A percentile compares a stretch with the other conserved stretches of the same genome.
phyloP scores from a whole-genome alignment of 2,888 invertebrate species.

The Melikaiella ostensackeni region DNA sequence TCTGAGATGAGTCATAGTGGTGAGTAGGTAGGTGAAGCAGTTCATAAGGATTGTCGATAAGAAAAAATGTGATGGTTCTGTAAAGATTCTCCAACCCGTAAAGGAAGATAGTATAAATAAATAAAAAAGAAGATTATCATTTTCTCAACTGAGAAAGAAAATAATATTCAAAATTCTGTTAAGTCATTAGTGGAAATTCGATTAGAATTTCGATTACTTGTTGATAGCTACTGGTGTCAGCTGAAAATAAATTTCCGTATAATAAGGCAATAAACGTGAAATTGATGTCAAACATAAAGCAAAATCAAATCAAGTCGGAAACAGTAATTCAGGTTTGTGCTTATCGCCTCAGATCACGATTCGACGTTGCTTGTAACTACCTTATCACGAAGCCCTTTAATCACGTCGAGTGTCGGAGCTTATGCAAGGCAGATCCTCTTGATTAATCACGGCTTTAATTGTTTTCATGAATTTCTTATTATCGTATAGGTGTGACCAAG shows the following conservation, averaged over 20 bases:
- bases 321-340: background rate
- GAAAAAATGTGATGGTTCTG: too few relatives aligned
- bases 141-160: too few relatives aligned
- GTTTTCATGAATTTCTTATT: conserved; percentile 45
- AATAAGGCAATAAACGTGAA: background rate
- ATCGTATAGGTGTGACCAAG: conserved; percentile 35
- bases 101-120: too few relatives aligned
- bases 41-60: too few relatives aligned
- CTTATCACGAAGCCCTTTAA: conserved; percentile 32
- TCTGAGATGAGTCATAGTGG: too few relatives aligned
- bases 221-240: background rate
- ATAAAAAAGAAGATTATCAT: too few relatives aligned
- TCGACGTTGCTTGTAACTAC: conserved; percentile 32
- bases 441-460: conserved; percentile 54
- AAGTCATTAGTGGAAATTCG: background rate
- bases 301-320: background rate
- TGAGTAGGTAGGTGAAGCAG: too few relatives aligned
- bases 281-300: background rate
- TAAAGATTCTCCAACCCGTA: too few relatives aligned
- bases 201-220: background rate
- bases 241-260: background rate
- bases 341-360: conserved; percentile 31
- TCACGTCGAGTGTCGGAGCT: conserved; percentile 19
- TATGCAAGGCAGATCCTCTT: conserved; percentile 30
- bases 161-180: too few relatives aligned